These are phyloP conservation scores for Pseudoips prasinana DNA, from an alignment of 2,888 invertebrate genomes.

Conservation along the genomic window DNA sequence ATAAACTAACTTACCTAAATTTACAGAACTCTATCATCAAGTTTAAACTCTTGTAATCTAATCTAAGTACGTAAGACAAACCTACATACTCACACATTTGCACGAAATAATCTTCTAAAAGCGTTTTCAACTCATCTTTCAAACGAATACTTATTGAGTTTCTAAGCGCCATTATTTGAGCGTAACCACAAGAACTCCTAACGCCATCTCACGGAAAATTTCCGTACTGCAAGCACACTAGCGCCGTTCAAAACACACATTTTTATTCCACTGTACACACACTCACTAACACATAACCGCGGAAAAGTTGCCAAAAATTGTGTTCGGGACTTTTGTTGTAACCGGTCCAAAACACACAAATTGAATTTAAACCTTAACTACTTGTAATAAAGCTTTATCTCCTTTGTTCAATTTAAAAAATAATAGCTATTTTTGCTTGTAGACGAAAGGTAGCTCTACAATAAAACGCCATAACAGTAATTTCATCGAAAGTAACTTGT, in stretches of 20 bases:
- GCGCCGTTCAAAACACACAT: slow-evolving; percentile 60
- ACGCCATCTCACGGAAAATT: slow-evolving; percentile 60
- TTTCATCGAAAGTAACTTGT: slow-evolving; percentile 13
- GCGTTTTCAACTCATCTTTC: slow-evolving; percentile 54
- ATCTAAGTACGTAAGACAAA: slow-evolving; percentile 26
- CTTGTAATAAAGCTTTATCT: slow-evolving; percentile 15
- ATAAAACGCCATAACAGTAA: slow-evolving; percentile 33
- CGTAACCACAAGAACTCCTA: slow-evolving; percentile 47
- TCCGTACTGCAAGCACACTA: slow-evolving; percentile 55
- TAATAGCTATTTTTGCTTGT: slow-evolving; percentile 35
- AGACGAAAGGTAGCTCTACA: slow-evolving; percentile 15
- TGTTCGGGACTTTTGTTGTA: slow-evolving; percentile 28
- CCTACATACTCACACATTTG: slow-evolving; percentile 17
- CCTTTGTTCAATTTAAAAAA: slow-evolving; percentile 1
- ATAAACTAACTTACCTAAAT: too few relatives aligned
- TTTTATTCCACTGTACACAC: slow-evolving; percentile 48
- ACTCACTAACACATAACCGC: slow-evolving; percentile 50
- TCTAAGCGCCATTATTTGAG: slow-evolving; percentile 32
- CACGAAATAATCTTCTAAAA: slow-evolving; percentile 49
- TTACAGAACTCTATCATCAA: too few relatives aligned
- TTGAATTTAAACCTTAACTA: slow-evolving; percentile 17
- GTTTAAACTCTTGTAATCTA: too few relatives aligned
- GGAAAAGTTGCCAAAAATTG: slow-evolving; percentile 66
- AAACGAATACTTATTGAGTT: slow-evolving; percentile 45
- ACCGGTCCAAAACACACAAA: slow-evolving; percentile 10